Base-by-base conservation (phyloP, 1,140 invertebrate genomes). In the Drosophila kepulauana region DNA sequence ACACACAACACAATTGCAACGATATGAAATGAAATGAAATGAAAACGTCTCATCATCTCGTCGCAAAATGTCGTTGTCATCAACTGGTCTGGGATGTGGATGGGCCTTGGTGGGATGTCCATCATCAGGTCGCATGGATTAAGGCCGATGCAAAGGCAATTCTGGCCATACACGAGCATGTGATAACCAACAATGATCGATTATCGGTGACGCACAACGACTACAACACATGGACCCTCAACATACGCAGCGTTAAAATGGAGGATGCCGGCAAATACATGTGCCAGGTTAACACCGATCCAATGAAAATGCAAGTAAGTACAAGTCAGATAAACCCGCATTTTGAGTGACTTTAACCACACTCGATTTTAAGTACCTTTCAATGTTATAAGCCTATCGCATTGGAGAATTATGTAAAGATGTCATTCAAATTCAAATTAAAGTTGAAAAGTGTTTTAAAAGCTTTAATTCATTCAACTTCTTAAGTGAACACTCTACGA, bases 211-310 rank as follows among this genome's bases (percentile, higher is more conserved):
- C 96, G n/a, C 97, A 97, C 94, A 97, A 95, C 91, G 96, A 97
- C 93, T 96, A 95, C 94, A 96, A 97, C 86, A 97, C 97, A 76
- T 98, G 97, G 97, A 97, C 96, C 46, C 94, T 98, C 58, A 96
- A 96, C 92, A 97, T 98, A 82, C 94, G 95, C 74, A 95, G 95
- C 75, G 97, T 97, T 45, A 95, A 96, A 84, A 94, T 96, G 80
- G 96, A 96, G 84, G 98, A 99, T 93, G 93, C 96, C 46, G 97
- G 97, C 71, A 95, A 96, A 84, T 97, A 97, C 91, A 98, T 98
- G 96, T 98, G 97, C 93, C 98, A 98, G 94, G 96, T 98, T 84
- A 98, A 98, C 93, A 97, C 98, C 69, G 96, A 98, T 93, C 97
- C 97, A 11, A 98, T 98, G 97, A 97, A 97, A 93, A 97, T 96